Conservation (phyloP, 2,113 vertebrate genomes). For the Felis catus region F.catus_Fca126_mat1.0 CM031423.1:84106501-84107000, state of each 20-base stretch:
- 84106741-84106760: not conserved
- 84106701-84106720: not conserved
- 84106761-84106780: not conserved
- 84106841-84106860: not conserved
- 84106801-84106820: not conserved
- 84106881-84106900: not conserved
- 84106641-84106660: not conserved
- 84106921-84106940: not conserved
- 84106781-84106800: not conserved
- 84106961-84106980: not conserved
- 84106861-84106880: not conserved
- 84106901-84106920: not conserved
- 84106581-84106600: accelerated
- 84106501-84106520: not conserved
- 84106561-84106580: accelerated
- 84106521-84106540: not conserved
- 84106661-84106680: not conserved
- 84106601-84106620: not conserved
- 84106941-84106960: not conserved
- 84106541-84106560: too few relatives aligned
- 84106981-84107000: not conserved
- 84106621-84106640: not conserved
- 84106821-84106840: not conserved
- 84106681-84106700: not conserved
- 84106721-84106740: not conserved